These are phyloP conservation scores for Micromesistius poutassou DNA, from an alignment of 2,797 vertebrate species.

Conservation along the genomic window DNA sequence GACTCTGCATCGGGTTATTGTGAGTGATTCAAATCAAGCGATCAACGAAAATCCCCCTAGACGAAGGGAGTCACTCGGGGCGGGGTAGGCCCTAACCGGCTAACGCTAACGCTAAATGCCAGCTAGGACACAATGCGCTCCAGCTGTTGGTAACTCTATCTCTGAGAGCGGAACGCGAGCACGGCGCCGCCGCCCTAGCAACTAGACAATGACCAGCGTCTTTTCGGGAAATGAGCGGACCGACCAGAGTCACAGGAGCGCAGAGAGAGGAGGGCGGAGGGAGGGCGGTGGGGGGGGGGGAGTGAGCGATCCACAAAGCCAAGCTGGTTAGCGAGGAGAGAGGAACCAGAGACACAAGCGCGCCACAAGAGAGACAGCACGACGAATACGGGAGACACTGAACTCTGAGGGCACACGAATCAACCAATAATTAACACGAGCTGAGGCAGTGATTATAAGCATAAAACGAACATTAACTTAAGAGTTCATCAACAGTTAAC, in stretches of 20 bases:
- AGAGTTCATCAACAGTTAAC: no score
- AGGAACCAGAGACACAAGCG: conserved; percentile 31
- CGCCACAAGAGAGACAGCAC: neutral
- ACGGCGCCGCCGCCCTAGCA: conserved; percentile 42
- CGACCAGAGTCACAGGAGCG: conserved; percentile 27
- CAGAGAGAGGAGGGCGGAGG: conserved; percentile 25
- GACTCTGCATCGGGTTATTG: neutral
- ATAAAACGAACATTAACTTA: no score
- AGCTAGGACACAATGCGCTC: neutral
- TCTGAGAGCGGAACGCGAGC: neutral
- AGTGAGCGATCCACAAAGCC: conserved; percentile 43
- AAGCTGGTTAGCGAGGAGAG: conserved; percentile 61
- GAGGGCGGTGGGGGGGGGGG: no score
- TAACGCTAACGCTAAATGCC: neutral
- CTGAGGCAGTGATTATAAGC: no score
- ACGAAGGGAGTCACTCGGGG: neutral
- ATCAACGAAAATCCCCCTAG: neutral
- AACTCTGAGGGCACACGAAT: no score
- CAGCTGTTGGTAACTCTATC: neutral
- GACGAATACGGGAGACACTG: neutral
- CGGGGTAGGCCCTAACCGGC: neutral
- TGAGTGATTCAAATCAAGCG: neutral
- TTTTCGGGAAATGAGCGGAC: conserved; percentile 25
- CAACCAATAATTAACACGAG: no score
- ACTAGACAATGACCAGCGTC: conserved; percentile 29